Base-by-base conservation (phyloP, 1,140 invertebrate genomes). In the Neodiprion pinetum region DNA sequence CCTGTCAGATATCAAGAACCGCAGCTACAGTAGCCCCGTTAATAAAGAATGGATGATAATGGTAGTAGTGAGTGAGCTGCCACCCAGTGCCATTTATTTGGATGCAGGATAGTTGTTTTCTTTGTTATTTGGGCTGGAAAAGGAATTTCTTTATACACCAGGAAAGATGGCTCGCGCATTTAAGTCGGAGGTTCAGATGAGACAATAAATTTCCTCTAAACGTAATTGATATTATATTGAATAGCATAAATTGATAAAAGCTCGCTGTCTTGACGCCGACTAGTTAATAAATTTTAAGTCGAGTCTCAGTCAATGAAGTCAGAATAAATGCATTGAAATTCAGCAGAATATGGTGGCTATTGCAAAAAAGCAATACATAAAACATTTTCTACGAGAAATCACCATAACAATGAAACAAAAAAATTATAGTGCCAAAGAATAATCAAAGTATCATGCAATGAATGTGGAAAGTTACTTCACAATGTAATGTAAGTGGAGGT, bases 401-500 rank as follows among this genome's bases (percentile, higher is more conserved):
- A 61, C 53, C 2, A 40, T 40, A 61, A 17, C n/a, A 61, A 61
- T 61, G 11, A 61, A 9, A 14, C 11, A 61, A 61, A 14, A 61
- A 61, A 61, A 61, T 17, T 17, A 61, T 5, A 61, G 53, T 61
- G 53, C 53, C 53, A 61, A 61, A 12, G 7, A 61, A 61, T 61
- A 17, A 14, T 61, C 1, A 61, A 17, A 61, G 7, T 61, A 61
- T 5, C 79, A 83, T 83, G 82, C 82, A 84, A 77, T 80, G 80
- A 82, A 79, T 72, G 53, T 61, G 79, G 66, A 80, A 80, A 81
- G 72, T 76, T 69, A 72, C 61, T 77, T 72, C 72, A 80, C 69
- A 79, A 75, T 80, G 78, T 80, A 84, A 86, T 85, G 84, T 81
- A 76, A 82, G 81, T 80, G 79, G 78, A 75, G 72, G 68, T 40